A percentile compares a stretch with the other conserved stretches of the same genome.
Evolutionary conservation across 2,888 invertebrate species (phyloP).

Genomic region (Drosophila ochracea): DNA sequence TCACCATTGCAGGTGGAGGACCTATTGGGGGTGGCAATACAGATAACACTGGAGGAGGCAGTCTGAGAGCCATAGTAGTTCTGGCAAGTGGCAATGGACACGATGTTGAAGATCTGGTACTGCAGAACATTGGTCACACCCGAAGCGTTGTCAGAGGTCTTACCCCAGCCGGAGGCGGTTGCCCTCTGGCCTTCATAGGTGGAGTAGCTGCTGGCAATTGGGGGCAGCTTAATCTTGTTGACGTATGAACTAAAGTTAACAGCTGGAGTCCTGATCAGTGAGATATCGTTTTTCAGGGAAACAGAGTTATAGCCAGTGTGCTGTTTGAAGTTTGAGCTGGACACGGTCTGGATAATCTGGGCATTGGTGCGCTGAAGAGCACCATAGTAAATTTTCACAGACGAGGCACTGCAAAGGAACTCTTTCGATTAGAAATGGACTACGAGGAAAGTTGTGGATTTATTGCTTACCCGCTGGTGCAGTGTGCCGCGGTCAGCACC

Average conservation of each 20-base stretch:
- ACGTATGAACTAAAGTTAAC: conserved; percentile 45
- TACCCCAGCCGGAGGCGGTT: conserved; percentile 86
- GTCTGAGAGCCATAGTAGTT: conserved; percentile 48
- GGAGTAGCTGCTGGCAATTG: conserved; percentile 57
- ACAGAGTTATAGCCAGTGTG: conserved; percentile 81
- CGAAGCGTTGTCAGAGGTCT: conserved; percentile 63
- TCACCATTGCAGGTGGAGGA: conserved; percentile 80
- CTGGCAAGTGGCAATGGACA: conserved; percentile 77
- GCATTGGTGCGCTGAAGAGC: conserved; percentile 74
- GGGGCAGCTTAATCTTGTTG: conserved; percentile 60
- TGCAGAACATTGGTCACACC: conserved; percentile 77
- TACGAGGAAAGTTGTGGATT: background rate
- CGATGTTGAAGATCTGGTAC: conserved; percentile 74
- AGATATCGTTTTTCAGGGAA: conserved; percentile 75
- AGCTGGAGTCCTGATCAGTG: conserved; percentile 66
- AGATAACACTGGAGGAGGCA: conserved; percentile 60
- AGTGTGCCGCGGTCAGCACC: conserved; percentile 81
- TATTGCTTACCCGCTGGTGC: conserved; percentile 69
- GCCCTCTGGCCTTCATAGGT: conserved; percentile 78
- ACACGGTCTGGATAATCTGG: conserved; percentile 60
- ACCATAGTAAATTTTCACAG: conserved; percentile 68
- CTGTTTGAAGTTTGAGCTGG: conserved; percentile 75
- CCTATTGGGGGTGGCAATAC: conserved; percentile 65
- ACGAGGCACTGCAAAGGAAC: conserved; percentile 56
- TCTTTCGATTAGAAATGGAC: background rate